Percentiles rank a stretch among this genome's conserved stretches.
These are phyloP conservation scores for Neodiprion pinetum DNA, from an alignment of 1,140 invertebrate genomes.

Conservation along the genomic window DNA sequence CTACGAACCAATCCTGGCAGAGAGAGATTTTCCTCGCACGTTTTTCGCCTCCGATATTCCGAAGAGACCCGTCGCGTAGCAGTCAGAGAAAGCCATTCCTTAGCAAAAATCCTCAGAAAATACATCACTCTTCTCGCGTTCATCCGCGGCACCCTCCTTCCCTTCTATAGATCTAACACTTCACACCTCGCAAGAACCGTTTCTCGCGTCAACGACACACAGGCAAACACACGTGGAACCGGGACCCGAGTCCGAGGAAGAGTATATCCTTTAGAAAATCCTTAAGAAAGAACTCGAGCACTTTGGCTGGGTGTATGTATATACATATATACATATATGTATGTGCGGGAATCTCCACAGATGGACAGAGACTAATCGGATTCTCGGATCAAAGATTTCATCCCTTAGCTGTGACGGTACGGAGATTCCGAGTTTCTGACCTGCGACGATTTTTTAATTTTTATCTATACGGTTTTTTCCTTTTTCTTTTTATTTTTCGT, in stretches of 20 bases:
- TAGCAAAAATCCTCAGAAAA: neutral
- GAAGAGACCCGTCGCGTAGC: neutral
- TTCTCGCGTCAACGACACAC: neutral
- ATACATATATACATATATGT: no score
- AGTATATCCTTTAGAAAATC: neutral
- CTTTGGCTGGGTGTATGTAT: no score
- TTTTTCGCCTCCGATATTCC: neutral
- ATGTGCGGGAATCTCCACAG: neutral
- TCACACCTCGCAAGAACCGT: constrained; percentile 1
- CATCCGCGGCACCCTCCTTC: neutral
- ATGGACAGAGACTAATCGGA: neutral
- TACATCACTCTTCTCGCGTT: neutral
- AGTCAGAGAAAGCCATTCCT: constrained; percentile 3
- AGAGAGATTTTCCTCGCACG: no score
- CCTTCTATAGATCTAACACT: neutral
- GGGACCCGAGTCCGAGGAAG: neutral
- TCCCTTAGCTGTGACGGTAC: no score
- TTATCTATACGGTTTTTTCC: neutral
- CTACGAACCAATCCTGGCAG: no score
- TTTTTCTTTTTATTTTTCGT: neutral
- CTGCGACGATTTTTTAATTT: no score
- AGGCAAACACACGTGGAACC: no score
- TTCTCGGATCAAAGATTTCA: constrained; percentile 2
- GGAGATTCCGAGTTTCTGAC: no score
- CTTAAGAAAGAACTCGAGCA: no score